Evolutionary conservation across 2,797 vertebrate genomes (phyloP), one percentile per base, ranked within the genome.

Genomic region (Amphiprion clarkii): DNA sequence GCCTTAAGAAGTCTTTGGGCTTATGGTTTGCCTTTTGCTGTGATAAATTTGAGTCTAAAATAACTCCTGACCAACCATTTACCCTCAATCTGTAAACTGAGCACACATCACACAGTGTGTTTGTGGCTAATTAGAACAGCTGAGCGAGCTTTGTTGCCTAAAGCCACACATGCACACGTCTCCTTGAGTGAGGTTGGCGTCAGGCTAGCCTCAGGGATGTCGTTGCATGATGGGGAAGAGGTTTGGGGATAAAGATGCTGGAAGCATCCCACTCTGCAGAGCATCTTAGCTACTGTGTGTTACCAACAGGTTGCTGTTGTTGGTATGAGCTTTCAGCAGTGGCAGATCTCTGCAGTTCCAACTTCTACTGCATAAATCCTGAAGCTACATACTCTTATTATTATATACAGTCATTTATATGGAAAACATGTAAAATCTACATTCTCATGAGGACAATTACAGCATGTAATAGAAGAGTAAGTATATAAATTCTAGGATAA

Each of bases 101-200:
- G 31, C 40, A 19, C 31, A 44, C 42, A 52, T 33, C 56, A 46
- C 21, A 12, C 9, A 6, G 63, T 25, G 49, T 70, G 33, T 78
- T 76, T 81, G 61, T 71, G 62, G 67, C 58, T 79, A 82, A 87
- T 81, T 71, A 74, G 48, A 83, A 60, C 73, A 82, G 85, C 72
- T 79, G 80, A 25, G 6, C 51, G 56, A 78, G 58, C 57, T 78
- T 66, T 85, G 44, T 76, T 27, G 79, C 84, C 83, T 78, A 4
- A 61, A 84, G 81, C 74, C 23, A 49, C 73, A 74, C 71, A 39
- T 75, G 73, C 55, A 66, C 63, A 71, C 40, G 12, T 75, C 33
- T n/a, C 44, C 46, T 33, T 51, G 27, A 17, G 58, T 7, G 64
- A 57, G 39, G 53, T 62, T 72, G 74, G 60, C 55, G 56, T 71